Conservation (phyloP, 1,140 invertebrate genomes). For the Cyphomyrmex costatus region DNA sequence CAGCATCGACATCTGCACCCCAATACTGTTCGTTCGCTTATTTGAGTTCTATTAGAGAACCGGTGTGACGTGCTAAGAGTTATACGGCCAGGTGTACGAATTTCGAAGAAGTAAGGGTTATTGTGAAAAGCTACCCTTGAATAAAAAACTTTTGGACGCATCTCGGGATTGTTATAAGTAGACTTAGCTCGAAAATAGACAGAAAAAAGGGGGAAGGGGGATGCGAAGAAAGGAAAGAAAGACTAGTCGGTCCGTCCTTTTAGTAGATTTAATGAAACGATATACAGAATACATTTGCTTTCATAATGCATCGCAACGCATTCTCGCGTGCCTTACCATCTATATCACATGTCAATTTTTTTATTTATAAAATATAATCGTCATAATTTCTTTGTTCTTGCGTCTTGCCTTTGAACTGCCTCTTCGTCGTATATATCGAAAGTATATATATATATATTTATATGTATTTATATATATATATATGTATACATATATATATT, state of each 20-base stretch:
- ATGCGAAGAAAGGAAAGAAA: background rate
- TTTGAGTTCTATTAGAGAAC: conserved; percentile 12
- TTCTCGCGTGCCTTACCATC: conserved; percentile 80
- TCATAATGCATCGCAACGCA: conserved; percentile 78
- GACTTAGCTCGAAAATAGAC: background rate
- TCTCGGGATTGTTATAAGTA: background rate
- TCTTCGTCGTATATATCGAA: conserved; percentile 75
- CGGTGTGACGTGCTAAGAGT: background rate
- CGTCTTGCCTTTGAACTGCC: conserved; percentile 72
- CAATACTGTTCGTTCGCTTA: background rate
- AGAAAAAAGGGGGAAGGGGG: background rate
- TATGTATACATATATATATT: conserved; percentile 49
- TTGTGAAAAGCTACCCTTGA: conserved; percentile 9
- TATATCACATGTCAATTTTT: conserved; percentile 82
- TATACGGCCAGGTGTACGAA: conserved; percentile 38
- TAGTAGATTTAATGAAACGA: conserved; percentile 81
- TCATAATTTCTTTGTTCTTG: conserved; percentile 71
- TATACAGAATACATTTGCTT: conserved; percentile 82
- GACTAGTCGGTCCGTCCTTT: conserved; percentile 57
- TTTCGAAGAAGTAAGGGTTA: background rate
- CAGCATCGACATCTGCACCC: background rate
- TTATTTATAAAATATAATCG: conserved; percentile 81
- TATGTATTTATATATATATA: conserved; percentile 58
- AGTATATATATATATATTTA: conserved; percentile 71
- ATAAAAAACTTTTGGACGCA: background rate